Evolutionary conservation across 2,797 vertebrate genomes (phyloP).

Genomic region (Hypotaenidia philippensis): DNA sequence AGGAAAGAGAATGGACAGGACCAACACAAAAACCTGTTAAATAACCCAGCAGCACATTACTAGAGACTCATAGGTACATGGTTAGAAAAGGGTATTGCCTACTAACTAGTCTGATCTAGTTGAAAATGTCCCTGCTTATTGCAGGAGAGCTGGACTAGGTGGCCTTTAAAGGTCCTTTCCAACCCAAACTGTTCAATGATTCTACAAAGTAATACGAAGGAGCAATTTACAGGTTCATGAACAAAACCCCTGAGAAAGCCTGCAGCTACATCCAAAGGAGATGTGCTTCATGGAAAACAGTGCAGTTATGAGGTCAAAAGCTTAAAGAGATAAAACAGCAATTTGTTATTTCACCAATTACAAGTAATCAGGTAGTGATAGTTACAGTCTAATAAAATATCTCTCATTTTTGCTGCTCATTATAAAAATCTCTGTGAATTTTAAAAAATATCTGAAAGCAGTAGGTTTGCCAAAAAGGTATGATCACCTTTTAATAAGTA

Average conservation of each 20-base stretch:
- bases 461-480: neutral
- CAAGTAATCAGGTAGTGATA: neutral
- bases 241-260: neutral
- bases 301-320: constrained; percentile 10
- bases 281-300: neutral
- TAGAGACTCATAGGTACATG: neutral
- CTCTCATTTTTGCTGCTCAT: neutral
- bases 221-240: neutral
- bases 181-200: neutral
- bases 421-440: neutral
- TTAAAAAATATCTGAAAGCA: constrained; percentile 6
- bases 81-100: neutral
- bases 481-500: neutral
- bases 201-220: neutral
- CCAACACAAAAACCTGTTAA: neutral
- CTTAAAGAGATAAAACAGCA: constrained; percentile 37
- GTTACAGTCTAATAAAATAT: neutral
- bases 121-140: neutral
- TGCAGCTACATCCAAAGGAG: neutral
- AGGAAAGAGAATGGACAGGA: neutral
- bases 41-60: fast-evolving
- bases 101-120: neutral
- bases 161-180: neutral
- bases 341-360: constrained; percentile 57
- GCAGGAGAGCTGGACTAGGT: neutral